Percentiles rank a stretch among this genome's conserved stretches.
phyloP scores from a whole-genome alignment of 2,888 invertebrate genomes.

The Drosophila parthenogenetica region DNA sequence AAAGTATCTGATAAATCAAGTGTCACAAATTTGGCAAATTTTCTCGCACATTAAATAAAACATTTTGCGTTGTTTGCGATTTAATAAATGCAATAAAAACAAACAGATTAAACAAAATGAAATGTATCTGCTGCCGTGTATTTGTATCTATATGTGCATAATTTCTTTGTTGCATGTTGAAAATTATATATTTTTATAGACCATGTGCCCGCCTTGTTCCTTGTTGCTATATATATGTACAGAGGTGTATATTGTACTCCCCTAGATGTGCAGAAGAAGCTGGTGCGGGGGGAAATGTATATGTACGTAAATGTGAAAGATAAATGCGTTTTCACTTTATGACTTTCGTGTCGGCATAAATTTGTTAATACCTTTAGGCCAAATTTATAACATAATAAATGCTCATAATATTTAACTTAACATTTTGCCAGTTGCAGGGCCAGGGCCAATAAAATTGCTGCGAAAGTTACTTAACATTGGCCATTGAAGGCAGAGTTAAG shows the following conservation, averaged over 20 bases:
- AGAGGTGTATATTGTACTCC: conserved; percentile 18
- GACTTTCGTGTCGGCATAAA: conserved; percentile 81
- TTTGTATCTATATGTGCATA: conserved; percentile 16
- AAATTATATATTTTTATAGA: conserved; percentile 68
- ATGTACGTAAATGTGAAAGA: conserved; percentile 65
- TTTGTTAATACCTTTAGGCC: conserved; percentile 81
- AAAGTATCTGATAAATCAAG: conserved; percentile 14
- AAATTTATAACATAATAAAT: conserved; percentile 84
- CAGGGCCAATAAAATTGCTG: conserved; percentile 67
- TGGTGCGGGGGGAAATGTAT: conserved; percentile 20
- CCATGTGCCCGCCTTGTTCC: conserved; percentile 74
- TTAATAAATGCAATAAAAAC: conserved; percentile 43
- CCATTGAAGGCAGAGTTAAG: conserved; percentile 33
- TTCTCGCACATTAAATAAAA: conserved; percentile 53
- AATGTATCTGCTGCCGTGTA: conserved; percentile 19
- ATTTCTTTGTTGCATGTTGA: conserved; percentile 66
- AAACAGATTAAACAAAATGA: conserved; percentile 1
- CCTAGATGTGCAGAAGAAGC: conserved; percentile 3
- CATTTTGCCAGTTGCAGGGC: conserved; percentile 61
- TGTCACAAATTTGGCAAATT: conserved; percentile 37
- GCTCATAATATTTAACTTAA: conserved; percentile 81
- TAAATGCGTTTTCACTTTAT: conserved; percentile 82
- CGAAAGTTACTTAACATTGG: conserved; percentile 77
- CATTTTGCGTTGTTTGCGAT: conserved; percentile 35
- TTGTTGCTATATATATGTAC: conserved; percentile 24